A percentile compares a stretch with the other conserved stretches of the same genome.
Conservation (phyloP, 2,888 invertebrate species). For the Allolobophora icterica region DNA sequence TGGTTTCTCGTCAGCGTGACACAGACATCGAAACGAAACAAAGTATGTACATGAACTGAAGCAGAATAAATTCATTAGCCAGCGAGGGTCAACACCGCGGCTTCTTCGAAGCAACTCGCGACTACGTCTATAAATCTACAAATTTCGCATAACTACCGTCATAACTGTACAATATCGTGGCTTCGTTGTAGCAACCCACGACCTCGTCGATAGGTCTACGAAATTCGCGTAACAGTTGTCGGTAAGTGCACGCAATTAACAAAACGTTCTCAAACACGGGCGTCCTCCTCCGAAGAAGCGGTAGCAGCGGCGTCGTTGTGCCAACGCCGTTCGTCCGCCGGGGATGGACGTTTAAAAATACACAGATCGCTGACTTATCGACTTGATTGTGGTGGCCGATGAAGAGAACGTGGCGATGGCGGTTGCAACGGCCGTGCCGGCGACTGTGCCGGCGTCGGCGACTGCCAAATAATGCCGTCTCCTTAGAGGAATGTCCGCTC, state of each 20-base stretch:
- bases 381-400: conserved; percentile 11
- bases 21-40: neutral
- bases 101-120: neutral
- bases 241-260: neutral
- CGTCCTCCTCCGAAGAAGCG: neutral
- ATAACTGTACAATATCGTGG: neutral
- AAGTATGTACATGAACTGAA: neutral
- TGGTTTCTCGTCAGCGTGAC: neutral
- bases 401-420: conserved; percentile 17
- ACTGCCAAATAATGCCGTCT: conserved; percentile 20
- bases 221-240: neutral
- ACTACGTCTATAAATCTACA: neutral
- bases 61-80: neutral
- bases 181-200: neutral
- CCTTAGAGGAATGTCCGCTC: conserved; percentile 29
- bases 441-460: conserved; percentile 11
- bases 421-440: neutral
- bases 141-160: neutral
- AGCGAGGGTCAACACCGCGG: neutral
- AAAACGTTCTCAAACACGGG: neutral
- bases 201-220: neutral
- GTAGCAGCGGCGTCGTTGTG: neutral
- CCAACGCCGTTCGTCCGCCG: neutral
- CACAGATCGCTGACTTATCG: conserved; percentile 17
- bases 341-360: conserved; percentile 17